Evolutionary conservation across 1,140 invertebrate species (phyloP), one percentile per base, ranked within the genome.

Genomic region (Drosophila azteca): DNA sequence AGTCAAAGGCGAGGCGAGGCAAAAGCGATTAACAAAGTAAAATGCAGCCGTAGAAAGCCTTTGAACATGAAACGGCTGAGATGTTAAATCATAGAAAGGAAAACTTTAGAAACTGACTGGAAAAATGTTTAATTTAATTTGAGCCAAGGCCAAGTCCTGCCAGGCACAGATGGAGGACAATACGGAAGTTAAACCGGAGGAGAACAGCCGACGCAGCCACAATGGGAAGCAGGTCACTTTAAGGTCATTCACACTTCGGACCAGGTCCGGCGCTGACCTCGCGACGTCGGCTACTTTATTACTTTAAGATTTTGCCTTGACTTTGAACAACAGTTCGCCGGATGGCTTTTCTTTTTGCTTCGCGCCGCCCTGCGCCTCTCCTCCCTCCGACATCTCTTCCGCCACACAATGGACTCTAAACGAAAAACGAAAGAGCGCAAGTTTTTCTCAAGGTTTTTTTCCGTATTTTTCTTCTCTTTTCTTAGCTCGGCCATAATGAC

Each of bases 251-350:
- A 88, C 83, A 89, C 84, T 52, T 46, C 29, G 53, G 60, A 45
- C 59, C 51, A 49, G 44, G 50, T 53, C 60, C 75, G 61, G 79
- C 64, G 61, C 53, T 83, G 83, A 88, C 82, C 83, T 77, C 77
- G 82, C 59, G 49, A 68, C 55, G 72, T 43, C 63, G 75, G 79
- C 83, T 88, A 88, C 79, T 89, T 88, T 88, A 88, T 88, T 88
- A 88, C 83, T 88, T 88, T 89, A 88, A 88, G 79, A 83, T 88
- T 88, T 88, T 49, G 79, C 83, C 83, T 88, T 88, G 83, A 88
- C 83, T 88, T 88, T 88, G 83, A 88, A 83, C 83, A 87, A 79
- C 83, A 87, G 79, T 88, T 88, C 65, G 83, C 67, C 53, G 71
- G 73, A 64, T 81, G 73, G 63, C 64, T 82, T 85, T 81, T 74